These are phyloP conservation scores for Strix uralensis DNA, from an alignment of 2,113 vertebrate genomes.

Conservation along the genomic window DNA sequence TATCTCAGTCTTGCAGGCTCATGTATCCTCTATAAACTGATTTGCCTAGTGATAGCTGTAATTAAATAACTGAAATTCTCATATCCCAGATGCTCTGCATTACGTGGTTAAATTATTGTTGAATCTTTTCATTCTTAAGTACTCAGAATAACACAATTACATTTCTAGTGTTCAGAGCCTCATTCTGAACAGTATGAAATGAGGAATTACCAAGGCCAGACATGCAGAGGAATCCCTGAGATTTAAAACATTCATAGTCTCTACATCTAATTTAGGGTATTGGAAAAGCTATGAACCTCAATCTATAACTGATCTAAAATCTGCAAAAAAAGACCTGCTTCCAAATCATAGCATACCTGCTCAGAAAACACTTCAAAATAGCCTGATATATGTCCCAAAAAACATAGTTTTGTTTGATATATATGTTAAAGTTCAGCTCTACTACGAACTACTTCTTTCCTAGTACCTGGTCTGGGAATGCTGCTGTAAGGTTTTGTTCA, in stretches of 20 bases:
- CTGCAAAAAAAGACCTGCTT: not conserved
- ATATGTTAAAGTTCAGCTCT: not conserved
- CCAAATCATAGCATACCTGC: not conserved
- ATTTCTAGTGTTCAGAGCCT: not conserved
- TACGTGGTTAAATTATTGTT: not conserved
- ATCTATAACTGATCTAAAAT: not conserved
- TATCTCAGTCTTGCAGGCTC: constrained; percentile 26
- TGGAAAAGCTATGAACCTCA: not conserved
- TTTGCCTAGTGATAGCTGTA: constrained; percentile 10
- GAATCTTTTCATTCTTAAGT: not conserved
- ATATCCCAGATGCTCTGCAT: not conserved
- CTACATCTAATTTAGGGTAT: not conserved
- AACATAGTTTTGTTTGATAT: not conserved
- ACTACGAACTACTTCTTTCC: not conserved
- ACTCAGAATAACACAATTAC: not conserved
- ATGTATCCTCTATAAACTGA: constrained; percentile 11
- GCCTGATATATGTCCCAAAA: not conserved
- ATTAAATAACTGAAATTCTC: constrained; percentile 49
- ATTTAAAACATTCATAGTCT: not conserved
- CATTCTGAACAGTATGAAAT: not conserved
- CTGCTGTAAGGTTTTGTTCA: not conserved
- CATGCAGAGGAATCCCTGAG: not conserved
- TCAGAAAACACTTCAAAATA: not conserved
- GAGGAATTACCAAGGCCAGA: not conserved
- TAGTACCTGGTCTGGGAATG: not conserved